phyloP scores from a whole-genome alignment of 2,113 vertebrate genomes.

The Tetrao urogallus region DNA sequence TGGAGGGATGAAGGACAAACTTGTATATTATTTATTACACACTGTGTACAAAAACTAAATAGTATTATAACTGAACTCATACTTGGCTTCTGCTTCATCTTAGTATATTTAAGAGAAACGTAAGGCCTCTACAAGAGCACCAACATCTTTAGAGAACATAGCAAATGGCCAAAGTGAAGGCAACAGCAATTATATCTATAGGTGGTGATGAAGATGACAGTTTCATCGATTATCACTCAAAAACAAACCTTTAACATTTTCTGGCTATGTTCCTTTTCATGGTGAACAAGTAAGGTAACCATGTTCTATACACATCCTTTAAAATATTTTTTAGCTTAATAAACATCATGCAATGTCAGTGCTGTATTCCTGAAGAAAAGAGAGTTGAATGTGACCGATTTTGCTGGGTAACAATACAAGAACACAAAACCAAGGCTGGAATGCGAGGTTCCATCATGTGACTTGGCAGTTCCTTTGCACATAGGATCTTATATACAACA shows the following conservation, averaged over 20 bases:
- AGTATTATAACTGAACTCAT: neutral
- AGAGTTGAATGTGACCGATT: neutral
- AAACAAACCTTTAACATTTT: neutral
- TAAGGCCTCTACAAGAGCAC: neutral
- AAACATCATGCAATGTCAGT: accelerated
- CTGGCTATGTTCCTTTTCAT: neutral
- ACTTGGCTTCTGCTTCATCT: neutral
- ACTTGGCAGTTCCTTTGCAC: neutral
- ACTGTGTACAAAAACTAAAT: neutral
- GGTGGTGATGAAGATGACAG: neutral
- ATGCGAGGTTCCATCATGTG: accelerated
- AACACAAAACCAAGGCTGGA: neutral
- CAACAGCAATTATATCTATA: neutral
- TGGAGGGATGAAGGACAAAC: neutral
- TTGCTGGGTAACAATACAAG: neutral
- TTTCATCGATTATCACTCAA: neutral
- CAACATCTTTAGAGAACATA: neutral
- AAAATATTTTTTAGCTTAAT: neutral
- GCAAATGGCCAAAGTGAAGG: neutral
- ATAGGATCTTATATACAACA: neutral
- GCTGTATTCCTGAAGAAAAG: neutral
- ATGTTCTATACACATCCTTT: neutral
- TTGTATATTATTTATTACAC: neutral
- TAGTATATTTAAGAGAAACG: neutral
- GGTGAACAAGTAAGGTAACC: neutral